Evolutionary conservation across 1,140 invertebrate genomes (phyloP).

Genomic region (Parasteatoda tepidariorum): DNA sequence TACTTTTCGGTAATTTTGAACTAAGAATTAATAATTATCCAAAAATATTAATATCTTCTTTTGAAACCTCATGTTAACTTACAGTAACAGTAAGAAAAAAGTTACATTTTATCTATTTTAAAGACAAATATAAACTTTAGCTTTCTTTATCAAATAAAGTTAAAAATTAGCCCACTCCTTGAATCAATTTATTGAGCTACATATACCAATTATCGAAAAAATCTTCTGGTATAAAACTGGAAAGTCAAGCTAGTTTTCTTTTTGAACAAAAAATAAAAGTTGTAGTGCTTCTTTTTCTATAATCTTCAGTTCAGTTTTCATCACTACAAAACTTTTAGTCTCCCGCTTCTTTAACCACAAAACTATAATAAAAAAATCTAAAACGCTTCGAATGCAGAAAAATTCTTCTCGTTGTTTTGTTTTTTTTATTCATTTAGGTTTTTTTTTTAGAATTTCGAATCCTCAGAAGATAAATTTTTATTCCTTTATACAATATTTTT

Average conservation of each 20-base stretch:
- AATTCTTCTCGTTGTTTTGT: neutral
- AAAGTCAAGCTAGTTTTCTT: neutral
- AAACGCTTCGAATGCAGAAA: constrained; percentile 9
- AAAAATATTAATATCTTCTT: no score
- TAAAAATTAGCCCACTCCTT: no score
- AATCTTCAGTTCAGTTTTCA: constrained; percentile 44
- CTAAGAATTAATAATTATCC: no score
- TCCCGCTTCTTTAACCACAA: constrained; percentile 35
- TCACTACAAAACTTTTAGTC: constrained; percentile 42
- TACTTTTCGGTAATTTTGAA: no score
- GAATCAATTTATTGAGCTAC: no score
- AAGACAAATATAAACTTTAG: no score
- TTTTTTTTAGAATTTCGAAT: constrained; percentile 31
- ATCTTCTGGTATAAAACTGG: no score
- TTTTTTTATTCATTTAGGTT: constrained; percentile 8
- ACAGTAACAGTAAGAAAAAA: no score
- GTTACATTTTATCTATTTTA: no score
- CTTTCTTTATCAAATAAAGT: no score
- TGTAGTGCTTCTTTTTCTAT: constrained; percentile 37
- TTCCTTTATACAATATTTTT: neutral
- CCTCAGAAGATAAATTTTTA: constrained; percentile 41
- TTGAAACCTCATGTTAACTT: no score
- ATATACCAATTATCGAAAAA: no score
- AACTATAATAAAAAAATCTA: constrained; percentile 32
- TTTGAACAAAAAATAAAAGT: neutral